A percentile compares a stretch with the other conserved stretches of the same genome.
Evolutionary conservation across 2,888 invertebrate species (phyloP).

Genomic region (Zelleria hepariella): DNA sequence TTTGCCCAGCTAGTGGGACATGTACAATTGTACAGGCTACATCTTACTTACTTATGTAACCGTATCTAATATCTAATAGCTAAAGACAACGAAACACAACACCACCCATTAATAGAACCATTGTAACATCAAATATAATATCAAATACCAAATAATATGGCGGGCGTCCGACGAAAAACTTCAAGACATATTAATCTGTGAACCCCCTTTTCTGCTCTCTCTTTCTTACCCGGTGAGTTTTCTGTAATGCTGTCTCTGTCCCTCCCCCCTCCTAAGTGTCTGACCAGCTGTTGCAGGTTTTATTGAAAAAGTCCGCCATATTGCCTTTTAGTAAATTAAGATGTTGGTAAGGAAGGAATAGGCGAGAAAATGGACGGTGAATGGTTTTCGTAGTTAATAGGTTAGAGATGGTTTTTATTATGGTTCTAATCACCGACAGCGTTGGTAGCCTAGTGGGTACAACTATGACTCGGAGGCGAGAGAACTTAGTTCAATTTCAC

Average conservation of each 20-base stretch:
- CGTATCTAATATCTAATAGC: too few species aligned
- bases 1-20: too few species aligned
- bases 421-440: too few species aligned
- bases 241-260: not conserved
- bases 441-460: too few species aligned
- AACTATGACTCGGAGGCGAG: too few species aligned
- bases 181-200: not conserved
- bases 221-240: not conserved
- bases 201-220: not conserved
- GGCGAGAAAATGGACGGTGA: not conserved
- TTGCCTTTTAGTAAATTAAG: slow-evolving; percentile 60
- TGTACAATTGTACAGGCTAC: too few species aligned
- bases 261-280: slow-evolving; percentile 56
- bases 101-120: not conserved
- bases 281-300: slow-evolving; percentile 62
- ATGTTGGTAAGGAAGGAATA: slow-evolving; percentile 27
- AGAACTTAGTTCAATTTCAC: too few species aligned
- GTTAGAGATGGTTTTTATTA: not conserved
- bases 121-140: not conserved
- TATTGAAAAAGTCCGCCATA: slow-evolving; percentile 57
- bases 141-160: not conserved
- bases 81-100: not conserved
- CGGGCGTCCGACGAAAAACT: not conserved
- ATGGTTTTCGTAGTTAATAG: not conserved
- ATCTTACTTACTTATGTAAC: too few species aligned